Conservation (phyloP, 2,113 vertebrate species). For the Maccullochella peelii region DNA sequence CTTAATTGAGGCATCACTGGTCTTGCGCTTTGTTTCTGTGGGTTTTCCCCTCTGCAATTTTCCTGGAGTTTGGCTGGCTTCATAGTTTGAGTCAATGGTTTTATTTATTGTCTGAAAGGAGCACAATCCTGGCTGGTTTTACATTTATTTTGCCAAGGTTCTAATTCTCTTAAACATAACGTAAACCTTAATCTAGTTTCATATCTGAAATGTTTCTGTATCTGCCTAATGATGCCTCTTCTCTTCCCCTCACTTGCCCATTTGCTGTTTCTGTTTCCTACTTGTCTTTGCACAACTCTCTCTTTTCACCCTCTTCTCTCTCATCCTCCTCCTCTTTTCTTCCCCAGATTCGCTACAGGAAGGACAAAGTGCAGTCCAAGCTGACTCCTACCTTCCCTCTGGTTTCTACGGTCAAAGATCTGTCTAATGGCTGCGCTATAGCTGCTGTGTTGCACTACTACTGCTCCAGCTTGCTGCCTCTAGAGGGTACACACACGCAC, state of each 20-base stretch:
- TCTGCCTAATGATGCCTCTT: not conserved
- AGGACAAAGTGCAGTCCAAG: slow-evolving; percentile 90
- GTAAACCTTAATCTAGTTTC: not conserved
- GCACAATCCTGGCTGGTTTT: slow-evolving; percentile 29
- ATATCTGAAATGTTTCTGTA: not conserved
- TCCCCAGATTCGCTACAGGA: slow-evolving; percentile 91
- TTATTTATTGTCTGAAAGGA: slow-evolving; percentile 29
- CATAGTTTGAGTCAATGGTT: slow-evolving; percentile 30
- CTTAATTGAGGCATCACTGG: not conserved
- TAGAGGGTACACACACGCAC: slow-evolving; percentile 85
- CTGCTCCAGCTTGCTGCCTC: slow-evolving; percentile 87
- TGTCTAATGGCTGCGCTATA: slow-evolving; percentile 91
- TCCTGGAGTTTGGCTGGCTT: slow-evolving; percentile 58
- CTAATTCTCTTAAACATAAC: not conserved
- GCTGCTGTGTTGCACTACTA: slow-evolving; percentile 91
- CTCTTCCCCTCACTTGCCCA: slow-evolving; percentile 3
- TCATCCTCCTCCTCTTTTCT: slow-evolving; percentile 35
- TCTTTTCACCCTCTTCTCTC: slow-evolving; percentile 9
- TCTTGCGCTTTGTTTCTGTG: slow-evolving; percentile 59
- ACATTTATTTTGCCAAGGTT: slow-evolving; percentile 13
- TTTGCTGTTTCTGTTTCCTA: slow-evolving; percentile 2
- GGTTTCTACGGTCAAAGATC: slow-evolving; percentile 88
- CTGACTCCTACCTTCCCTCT: slow-evolving; percentile 89
- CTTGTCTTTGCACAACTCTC: slow-evolving; percentile 14
- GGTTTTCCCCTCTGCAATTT: slow-evolving; percentile 35